These are phyloP conservation scores for Corythoichthys haematopterus DNA, from an alignment of 2,113 vertebrate genomes.

Conservation along the genomic window DNA sequence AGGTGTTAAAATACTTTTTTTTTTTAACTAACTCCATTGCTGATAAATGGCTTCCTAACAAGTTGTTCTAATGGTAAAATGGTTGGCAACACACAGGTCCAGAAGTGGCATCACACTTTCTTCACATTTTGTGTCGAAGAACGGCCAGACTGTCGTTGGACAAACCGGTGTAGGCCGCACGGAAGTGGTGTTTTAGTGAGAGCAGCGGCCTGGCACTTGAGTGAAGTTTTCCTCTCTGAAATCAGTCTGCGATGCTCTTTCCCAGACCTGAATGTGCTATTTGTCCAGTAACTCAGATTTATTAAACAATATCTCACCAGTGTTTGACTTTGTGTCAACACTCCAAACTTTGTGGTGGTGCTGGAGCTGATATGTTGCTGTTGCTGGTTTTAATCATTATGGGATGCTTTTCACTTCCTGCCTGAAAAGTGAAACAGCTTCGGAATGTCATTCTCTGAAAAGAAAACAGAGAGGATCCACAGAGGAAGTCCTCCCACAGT, in stretches of 20 bases:
- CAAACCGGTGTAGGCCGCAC: not conserved
- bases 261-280: conserved; percentile 31
- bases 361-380: conserved; percentile 83
- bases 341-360: conserved; percentile 78
- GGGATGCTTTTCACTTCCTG: conserved; percentile 95
- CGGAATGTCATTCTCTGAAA: conserved; percentile 99
- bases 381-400: conserved; percentile 95
- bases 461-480: conserved; percentile 98
- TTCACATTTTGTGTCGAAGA: not conserved
- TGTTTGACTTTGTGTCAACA: conserved; percentile 90
- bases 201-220: not conserved
- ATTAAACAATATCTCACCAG: conserved; percentile 89
- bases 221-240: not conserved
- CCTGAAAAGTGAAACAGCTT: conserved; percentile 97
- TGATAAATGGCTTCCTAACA: not conserved
- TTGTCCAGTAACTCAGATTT: conserved; percentile 77
- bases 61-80: not conserved
- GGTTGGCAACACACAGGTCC: not conserved
- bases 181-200: not conserved
- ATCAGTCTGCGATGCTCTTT: conserved; percentile 16
- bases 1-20: no score
- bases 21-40: no score
- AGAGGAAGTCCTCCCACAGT: conserved; percentile 97
- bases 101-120: not conserved
- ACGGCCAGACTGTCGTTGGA: not conserved